Evolutionary conservation across 2,113 vertebrate species (phyloP).

Genomic region (Lophochroa leadbeateri): DNA sequence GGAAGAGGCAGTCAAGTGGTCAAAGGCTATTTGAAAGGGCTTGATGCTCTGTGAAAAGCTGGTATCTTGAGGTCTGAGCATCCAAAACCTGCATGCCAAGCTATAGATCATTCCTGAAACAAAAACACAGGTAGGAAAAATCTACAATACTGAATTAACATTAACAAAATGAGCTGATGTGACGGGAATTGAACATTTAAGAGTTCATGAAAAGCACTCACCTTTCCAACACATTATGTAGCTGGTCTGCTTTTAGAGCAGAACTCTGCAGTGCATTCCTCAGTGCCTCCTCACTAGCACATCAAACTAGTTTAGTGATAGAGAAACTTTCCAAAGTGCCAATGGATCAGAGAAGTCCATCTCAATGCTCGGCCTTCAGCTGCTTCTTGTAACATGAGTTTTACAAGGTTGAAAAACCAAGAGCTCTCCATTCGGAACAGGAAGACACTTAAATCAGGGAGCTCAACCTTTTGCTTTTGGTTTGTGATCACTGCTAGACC

Average conservation of each 20-base stretch:
- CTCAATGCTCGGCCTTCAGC: background rate
- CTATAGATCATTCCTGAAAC: background rate
- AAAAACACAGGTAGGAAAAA: background rate
- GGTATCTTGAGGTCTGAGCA: background rate
- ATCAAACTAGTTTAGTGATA: background rate
- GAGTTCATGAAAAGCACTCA: background rate
- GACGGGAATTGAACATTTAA: background rate
- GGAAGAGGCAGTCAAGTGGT: background rate
- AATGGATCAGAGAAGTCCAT: background rate
- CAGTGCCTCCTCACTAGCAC: background rate
- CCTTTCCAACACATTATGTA: background rate
- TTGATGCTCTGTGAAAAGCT: background rate
- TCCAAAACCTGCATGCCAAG: background rate
- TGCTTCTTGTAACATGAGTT: background rate
- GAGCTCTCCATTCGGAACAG: background rate
- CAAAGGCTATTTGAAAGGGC: background rate
- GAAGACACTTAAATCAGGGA: background rate
- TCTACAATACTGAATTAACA: background rate
- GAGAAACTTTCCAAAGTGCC: background rate
- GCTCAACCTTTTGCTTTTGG: background rate
- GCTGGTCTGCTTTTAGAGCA: background rate
- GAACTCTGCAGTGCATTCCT: background rate
- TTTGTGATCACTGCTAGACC: background rate
- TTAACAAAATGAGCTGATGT: background rate
- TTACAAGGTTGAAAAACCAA: background rate